A percentile compares a stretch with the other conserved stretches of the same genome.
phyloP scores from a whole-genome alignment of 2,888 invertebrate species.

The Limenitis camilla region DNA sequence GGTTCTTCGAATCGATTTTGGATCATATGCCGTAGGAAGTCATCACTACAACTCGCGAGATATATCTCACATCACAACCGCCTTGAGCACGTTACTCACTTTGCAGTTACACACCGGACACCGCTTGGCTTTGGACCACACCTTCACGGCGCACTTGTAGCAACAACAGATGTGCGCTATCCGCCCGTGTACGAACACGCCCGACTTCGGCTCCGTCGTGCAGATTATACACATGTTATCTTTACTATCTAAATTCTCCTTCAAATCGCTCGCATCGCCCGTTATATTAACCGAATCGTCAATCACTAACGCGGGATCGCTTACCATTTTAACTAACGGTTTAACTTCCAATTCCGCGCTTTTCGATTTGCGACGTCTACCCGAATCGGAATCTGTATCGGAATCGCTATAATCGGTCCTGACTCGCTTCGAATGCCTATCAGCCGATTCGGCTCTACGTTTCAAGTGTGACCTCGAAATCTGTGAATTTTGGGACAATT shows the following conservation, averaged over 20 bases:
- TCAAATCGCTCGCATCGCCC: not conserved
- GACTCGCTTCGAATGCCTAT: slow-evolving; percentile 40
- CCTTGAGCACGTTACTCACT: slow-evolving; percentile 78
- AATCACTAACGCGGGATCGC: slow-evolving; percentile 56
- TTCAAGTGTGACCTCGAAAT: slow-evolving; percentile 10
- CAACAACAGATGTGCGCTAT: slow-evolving; percentile 81
- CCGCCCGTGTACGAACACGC: slow-evolving; percentile 79
- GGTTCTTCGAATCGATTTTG: too few species aligned
- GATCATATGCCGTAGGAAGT: too few species aligned
- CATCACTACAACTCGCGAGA: too few species aligned
- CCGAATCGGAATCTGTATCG: slow-evolving; percentile 27
- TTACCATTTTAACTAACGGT: slow-evolving; percentile 53
- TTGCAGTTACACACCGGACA: slow-evolving; percentile 82
- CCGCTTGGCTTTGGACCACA: slow-evolving; percentile 76
- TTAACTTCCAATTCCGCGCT: slow-evolving; percentile 30
- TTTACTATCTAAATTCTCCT: not conserved
- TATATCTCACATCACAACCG: slow-evolving; percentile 47
- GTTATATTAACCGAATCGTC: slow-evolving; percentile 27
- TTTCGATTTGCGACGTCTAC: not conserved
- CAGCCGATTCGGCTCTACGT: slow-evolving; percentile 43
- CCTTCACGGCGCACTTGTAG: slow-evolving; percentile 79
- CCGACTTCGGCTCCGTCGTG: slow-evolving; percentile 76
- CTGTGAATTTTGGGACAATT: not conserved
- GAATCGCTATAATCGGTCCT: slow-evolving; percentile 35
- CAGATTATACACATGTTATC: slow-evolving; percentile 75